A percentile compares a stretch with the other conserved stretches of the same genome.
phyloP scores from a whole-genome alignment of 2,888 invertebrate genomes.

The Chrysolina haemoptera region DNA sequence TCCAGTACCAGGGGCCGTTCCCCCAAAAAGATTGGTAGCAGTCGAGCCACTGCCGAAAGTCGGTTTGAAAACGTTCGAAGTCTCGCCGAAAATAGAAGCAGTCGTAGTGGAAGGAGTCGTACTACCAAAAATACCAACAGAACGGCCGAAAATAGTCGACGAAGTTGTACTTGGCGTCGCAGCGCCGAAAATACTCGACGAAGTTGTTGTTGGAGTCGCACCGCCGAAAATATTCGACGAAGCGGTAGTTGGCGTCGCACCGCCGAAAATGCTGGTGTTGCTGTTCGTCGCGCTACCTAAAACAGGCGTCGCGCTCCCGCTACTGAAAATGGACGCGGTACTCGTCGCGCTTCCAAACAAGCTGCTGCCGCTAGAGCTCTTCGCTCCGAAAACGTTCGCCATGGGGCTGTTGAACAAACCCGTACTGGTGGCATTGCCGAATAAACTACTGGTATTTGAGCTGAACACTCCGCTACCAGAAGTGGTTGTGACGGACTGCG shows the following conservation, averaged over 20 bases:
- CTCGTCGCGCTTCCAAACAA: slow-evolving; percentile 34
- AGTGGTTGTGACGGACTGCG: neutral
- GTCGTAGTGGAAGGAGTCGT: slow-evolving; percentile 26
- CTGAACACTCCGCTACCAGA: neutral
- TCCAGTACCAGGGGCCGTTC: neutral
- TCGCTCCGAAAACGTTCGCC: slow-evolving; percentile 25
- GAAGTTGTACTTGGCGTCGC: slow-evolving; percentile 19
- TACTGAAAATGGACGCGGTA: slow-evolving; percentile 21
- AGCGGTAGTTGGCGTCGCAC: slow-evolving; percentile 6
- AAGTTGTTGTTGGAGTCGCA: slow-evolving; percentile 18
- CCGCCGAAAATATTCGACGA: slow-evolving; percentile 44
- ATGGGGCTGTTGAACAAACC: slow-evolving; percentile 23
- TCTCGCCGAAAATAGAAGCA: slow-evolving; percentile 42
- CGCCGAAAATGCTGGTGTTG: slow-evolving; percentile 24
- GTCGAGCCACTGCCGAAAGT: slow-evolving; percentile 8
- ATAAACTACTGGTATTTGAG: slow-evolving; percentile 22
- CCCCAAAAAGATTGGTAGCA: slow-evolving; percentile 25
- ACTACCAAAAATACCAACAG: slow-evolving; percentile 41
- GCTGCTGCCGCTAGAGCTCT: slow-evolving; percentile 26
- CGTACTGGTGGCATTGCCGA: slow-evolving; percentile 22
- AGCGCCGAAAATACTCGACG: slow-evolving; percentile 44
- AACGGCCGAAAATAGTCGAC: too few relatives aligned
- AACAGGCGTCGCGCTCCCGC: slow-evolving; percentile 34
- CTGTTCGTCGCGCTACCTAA: slow-evolving; percentile 21
- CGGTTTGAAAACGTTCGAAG: slow-evolving; percentile 32